phyloP scores from a whole-genome alignment of 2,888 invertebrate species.

The Hirtodrosophila alboralis region DNA sequence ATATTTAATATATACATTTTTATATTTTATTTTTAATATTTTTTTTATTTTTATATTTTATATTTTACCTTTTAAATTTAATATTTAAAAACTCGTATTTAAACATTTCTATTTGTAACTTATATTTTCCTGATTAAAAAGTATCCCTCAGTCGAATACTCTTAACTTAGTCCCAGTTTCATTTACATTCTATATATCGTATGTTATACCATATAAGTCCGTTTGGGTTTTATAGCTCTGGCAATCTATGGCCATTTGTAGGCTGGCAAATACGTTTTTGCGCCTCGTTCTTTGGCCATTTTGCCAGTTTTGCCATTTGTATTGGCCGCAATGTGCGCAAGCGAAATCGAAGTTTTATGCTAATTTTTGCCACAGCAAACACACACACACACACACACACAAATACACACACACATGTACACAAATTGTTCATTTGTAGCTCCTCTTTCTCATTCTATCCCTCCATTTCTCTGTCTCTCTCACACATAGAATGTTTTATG shows the following conservation, averaged over 20 bases:
- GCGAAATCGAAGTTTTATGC: slow-evolving; percentile 78
- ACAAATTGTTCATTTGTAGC: slow-evolving; percentile 22
- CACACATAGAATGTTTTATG: slow-evolving; percentile 31
- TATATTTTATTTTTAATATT: too few relatives aligned
- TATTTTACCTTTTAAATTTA: too few relatives aligned
- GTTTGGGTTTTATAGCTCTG: slow-evolving; percentile 61
- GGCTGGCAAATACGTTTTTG: slow-evolving; percentile 62
- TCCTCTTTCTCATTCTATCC: slow-evolving; percentile 13
- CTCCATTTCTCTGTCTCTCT: slow-evolving; percentile 13
- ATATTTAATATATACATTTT: too few relatives aligned
- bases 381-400: slow-evolving; percentile 4
- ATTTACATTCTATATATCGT: slow-evolving; percentile 10
- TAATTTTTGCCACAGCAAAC: slow-evolving; percentile 48
- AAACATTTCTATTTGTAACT: too few relatives aligned
- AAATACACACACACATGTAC: slow-evolving; percentile 3
- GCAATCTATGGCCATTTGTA: slow-evolving; percentile 74
- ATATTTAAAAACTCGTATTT: too few relatives aligned
- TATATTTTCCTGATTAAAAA: neutral
- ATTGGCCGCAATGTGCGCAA: slow-evolving; percentile 52
- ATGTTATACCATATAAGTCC: slow-evolving; percentile 39
- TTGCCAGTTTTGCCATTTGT: slow-evolving; percentile 36
- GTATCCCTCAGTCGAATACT: slow-evolving; percentile 2
- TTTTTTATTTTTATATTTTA: too few relatives aligned
- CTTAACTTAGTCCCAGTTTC: neutral
- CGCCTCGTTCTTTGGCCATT: slow-evolving; percentile 29